Evolutionary conservation across 2,888 invertebrate species (phyloP), one percentile per base, ranked within the genome.

Genomic region (Thumatha senex): DNA sequence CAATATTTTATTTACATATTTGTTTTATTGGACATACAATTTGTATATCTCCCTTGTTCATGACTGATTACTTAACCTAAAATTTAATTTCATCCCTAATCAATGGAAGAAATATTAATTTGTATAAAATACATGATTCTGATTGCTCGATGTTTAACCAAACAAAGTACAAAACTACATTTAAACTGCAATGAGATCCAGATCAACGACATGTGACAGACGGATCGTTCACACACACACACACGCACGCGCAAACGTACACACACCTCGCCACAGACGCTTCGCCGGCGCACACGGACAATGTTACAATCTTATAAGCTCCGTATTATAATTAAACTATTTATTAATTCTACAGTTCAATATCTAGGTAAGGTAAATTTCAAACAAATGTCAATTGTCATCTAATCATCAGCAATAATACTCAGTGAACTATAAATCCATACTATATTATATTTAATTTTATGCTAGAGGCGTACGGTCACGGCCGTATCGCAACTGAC

Each of bases 111-210:
- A 86, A 89, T 81, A 80, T 76, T 82, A 76, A 72, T 80, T 82
- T 76, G 84, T 89, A 89, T 76, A 90, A 90, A 90, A 89, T 88
- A 89, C 90, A 89, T 89, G 89, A 89, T 89, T 89, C 81, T 76
- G 84, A 76, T 88, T 80, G 74, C 72, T 81, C 80, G 78, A 78
- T 78, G 70, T 72, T 78, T 82, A 80, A 81, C 78, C 78, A 85
- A 86, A 83, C 81, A 82, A 78, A 78, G 81, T 86, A 88, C 80
- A 86, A 88, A 86, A 84, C 86, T 85, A 88, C 86, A 86, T 81
- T n/a, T 41, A 82, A 24, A 83, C 79, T 83, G 87, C 73, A 74
- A 78, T 83, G 89, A 89, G 89, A 89, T 89, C 89, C 86, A 83
- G 81, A 83, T 81, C 82, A 82, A 75, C 67, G 70, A 68, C 67